Conservation (phyloP, 1,140 invertebrate species). For the Rhyzopertha dominica region DNA sequence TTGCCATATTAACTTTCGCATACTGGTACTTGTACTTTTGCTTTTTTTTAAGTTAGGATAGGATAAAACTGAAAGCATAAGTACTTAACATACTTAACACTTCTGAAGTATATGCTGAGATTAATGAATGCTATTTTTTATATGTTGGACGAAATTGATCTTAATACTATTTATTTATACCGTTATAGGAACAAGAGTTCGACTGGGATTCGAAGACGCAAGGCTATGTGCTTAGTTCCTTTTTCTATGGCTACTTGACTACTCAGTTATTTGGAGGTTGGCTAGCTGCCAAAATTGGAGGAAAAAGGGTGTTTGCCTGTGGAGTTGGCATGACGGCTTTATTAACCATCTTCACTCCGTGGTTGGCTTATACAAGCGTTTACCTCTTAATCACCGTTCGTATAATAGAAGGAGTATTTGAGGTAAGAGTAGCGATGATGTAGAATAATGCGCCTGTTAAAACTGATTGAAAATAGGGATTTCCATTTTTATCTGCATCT, state of each 20-base stretch:
- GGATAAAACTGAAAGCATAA: no score
- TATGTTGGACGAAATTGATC: no score
- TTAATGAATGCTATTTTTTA: no score
- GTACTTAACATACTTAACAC: no score
- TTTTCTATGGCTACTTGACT: conserved; percentile 78
- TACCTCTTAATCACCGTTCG: conserved; percentile 68
- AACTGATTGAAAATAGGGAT: no score
- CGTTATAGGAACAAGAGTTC: conserved; percentile 58
- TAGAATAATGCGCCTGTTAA: no score
- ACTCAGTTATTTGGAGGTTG: conserved; percentile 62
- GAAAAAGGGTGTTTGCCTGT: conserved; percentile 67
- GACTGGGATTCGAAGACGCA: conserved; percentile 73
- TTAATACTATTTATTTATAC: no score
- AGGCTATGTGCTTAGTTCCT: conserved; percentile 78
- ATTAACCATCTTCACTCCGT: conserved; percentile 77
- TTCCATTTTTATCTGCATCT: no score
- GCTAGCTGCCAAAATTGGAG: conserved; percentile 52
- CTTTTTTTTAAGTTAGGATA: no score
- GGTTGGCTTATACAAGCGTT: conserved; percentile 65
- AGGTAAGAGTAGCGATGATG: conserved; percentile 55
- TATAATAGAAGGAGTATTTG: conserved; percentile 82
- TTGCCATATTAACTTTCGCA: no score
- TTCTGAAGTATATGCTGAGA: no score
- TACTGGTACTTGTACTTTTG: no score
- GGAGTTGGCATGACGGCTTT: conserved; percentile 77